Conservation (phyloP, 2,888 invertebrate genomes). For the Prosopocoilus inquinatus region DNA sequence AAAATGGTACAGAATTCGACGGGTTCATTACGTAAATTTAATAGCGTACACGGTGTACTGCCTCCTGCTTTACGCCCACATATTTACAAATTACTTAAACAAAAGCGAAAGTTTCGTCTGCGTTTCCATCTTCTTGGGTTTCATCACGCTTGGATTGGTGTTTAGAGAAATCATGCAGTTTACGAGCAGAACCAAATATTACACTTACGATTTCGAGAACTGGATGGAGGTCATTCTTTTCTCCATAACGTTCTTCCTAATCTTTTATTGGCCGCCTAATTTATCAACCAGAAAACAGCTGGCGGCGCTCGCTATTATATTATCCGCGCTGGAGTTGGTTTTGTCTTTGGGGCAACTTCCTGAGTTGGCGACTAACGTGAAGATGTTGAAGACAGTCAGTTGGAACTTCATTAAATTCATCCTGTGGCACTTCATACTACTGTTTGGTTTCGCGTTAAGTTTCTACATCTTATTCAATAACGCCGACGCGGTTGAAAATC, state of each 20-base stretch:
- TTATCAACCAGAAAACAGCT: constrained; percentile 62
- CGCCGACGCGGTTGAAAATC: too few relatives aligned
- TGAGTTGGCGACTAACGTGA: constrained; percentile 73
- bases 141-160: too few relatives aligned
- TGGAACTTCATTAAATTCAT: constrained; percentile 78
- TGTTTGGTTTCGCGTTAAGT: constrained; percentile 77
- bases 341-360: constrained; percentile 78
- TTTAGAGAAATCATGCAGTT: background rate
- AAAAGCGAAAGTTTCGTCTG: too few relatives aligned
- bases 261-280: constrained; percentile 52
- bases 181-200: constrained; percentile 42
- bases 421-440: constrained; percentile 75
- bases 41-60: constrained; percentile 69
- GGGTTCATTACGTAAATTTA: constrained; percentile 71
- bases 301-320: constrained; percentile 69
- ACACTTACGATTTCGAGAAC: constrained; percentile 70
- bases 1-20: constrained; percentile 77
- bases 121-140: too few relatives aligned
- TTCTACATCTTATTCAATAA: constrained; percentile 75
- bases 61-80: constrained; percentile 65
- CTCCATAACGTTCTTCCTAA: constrained; percentile 60
- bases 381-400: constrained; percentile 79
- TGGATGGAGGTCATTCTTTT: constrained; percentile 71
- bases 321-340: constrained; percentile 74
- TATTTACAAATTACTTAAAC: constrained; percentile 47